A percentile compares a stretch with the other conserved stretches of the same genome.
Conservation (phyloP, 2,888 invertebrate genomes). For the Acanthacorydalis orientalis region DNA sequence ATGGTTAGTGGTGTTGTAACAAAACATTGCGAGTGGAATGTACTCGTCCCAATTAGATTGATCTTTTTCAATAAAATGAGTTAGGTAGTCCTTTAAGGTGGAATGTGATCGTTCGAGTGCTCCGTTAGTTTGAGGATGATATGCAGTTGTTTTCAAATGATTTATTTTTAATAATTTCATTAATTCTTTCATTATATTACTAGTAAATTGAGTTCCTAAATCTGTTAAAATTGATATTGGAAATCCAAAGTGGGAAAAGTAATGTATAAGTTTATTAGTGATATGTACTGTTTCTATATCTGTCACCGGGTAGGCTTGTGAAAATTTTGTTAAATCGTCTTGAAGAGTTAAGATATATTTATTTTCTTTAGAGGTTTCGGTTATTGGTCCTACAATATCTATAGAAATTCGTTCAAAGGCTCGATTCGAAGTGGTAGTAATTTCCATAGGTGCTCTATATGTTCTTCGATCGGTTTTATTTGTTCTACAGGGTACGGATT, state of each 20-base stretch:
- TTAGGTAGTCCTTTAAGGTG: neutral
- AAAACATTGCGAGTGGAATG: neutral
- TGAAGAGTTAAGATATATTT: constrained; percentile 11
- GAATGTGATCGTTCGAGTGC: neutral
- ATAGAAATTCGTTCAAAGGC: constrained; percentile 6
- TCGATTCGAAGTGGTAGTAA: too few relatives aligned
- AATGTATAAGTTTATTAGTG: neutral
- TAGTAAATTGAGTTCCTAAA: neutral
- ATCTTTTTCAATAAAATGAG: neutral
- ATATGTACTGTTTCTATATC: neutral
- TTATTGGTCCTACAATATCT: constrained; percentile 13
- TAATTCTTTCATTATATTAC: neutral
- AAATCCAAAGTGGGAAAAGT: neutral
- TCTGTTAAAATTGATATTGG: neutral
- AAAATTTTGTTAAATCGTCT: constrained; percentile 10
- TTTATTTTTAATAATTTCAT: neutral
- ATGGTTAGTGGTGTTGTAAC: neutral
- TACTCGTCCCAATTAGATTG: neutral
- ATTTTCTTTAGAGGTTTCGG: constrained; percentile 9
- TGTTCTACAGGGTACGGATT: too few relatives aligned
- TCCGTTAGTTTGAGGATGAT: neutral
- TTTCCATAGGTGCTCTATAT: too few relatives aligned
- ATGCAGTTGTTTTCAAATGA: neutral
- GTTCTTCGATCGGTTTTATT: too few relatives aligned
- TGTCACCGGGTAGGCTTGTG: constrained; percentile 10